These are phyloP conservation scores for Mus spicilegus DNA, from an alignment of 2,113 vertebrate genomes.

Conservation along the genomic window DNA sequence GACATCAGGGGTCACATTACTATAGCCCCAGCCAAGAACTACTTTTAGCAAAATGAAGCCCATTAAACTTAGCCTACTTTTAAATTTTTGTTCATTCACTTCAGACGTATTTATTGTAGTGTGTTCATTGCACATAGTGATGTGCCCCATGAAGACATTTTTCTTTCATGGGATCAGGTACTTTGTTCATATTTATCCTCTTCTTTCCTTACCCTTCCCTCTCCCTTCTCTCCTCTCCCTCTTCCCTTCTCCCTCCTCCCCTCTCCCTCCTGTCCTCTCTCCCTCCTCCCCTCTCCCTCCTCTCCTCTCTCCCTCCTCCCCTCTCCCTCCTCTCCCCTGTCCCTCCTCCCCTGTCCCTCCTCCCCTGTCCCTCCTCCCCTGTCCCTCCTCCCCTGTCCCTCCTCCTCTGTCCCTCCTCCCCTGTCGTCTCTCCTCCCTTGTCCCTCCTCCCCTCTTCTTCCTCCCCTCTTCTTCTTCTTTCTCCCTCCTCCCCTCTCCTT, in stretches of 20 bases:
- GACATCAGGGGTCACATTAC: rapidly evolving
- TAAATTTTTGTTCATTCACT: neutral
- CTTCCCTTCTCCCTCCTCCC: too few species aligned
- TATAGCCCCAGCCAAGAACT: neutral
- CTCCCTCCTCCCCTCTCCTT: too few species aligned
- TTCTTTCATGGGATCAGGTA: too few species aligned
- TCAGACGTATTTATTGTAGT: neutral
- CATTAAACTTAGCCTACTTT: rapidly evolving
- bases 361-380: too few species aligned
- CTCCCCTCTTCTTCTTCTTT: too few species aligned
- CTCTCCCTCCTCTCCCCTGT: neutral
- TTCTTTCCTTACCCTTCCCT: neutral
- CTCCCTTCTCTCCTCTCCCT: too few species aligned
- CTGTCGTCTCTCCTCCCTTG: too few species aligned
- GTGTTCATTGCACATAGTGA: neutral
- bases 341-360: rapidly evolving
- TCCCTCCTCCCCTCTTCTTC: too few species aligned
- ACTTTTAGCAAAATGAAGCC: neutral
- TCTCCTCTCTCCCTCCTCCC: too few species aligned
- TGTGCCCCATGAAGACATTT: neutral
- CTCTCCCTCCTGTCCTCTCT: too few species aligned
- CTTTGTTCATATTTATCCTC: neutral
- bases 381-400: too few species aligned
- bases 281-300: neutral
- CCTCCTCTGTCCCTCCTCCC: too few species aligned